These are phyloP conservation scores for Aquatica leii DNA, from an alignment of 2,888 invertebrate species.

Conservation along the genomic window DNA sequence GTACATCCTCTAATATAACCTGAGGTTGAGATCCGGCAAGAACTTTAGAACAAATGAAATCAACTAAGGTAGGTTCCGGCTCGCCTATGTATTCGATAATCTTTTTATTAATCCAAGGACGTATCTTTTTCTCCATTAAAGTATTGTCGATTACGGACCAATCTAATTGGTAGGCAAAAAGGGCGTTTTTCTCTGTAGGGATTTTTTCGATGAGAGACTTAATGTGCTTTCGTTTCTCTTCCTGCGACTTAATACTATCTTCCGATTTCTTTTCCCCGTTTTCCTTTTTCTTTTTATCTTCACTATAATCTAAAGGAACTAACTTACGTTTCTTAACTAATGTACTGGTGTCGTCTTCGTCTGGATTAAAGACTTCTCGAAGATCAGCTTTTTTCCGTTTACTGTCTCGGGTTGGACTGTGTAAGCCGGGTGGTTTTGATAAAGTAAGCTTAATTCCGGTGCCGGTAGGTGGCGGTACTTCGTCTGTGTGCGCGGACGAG, in stretches of 20 bases:
- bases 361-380: slow-evolving; percentile 86
- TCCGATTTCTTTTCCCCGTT: slow-evolving; percentile 62
- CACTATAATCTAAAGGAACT: slow-evolving; percentile 76
- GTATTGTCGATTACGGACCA: slow-evolving; percentile 79
- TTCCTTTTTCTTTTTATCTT: slow-evolving; percentile 65
- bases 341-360: slow-evolving; percentile 72
- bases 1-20: slow-evolving; percentile 96
- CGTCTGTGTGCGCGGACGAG: slow-evolving; percentile 57
- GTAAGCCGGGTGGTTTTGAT: slow-evolving; percentile 57
- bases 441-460: slow-evolving; percentile 60
- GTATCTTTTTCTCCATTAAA: slow-evolving; percentile 94
- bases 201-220: slow-evolving; percentile 98
- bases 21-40: slow-evolving; percentile 92
- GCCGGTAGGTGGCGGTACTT: slow-evolving; percentile 51
- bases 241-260: slow-evolving; percentile 75
- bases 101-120: slow-evolving; percentile 99
- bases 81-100: slow-evolving; percentile 99
- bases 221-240: slow-evolving; percentile 96
- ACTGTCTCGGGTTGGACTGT: slow-evolving; percentile 59
- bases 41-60: slow-evolving; percentile 99
- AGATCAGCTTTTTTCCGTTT: slow-evolving; percentile 77
- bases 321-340: slow-evolving; percentile 78
- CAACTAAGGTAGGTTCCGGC: slow-evolving; percentile 97
- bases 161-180: slow-evolving; percentile 94
- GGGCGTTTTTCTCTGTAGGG: slow-evolving; percentile 95